Conservation (phyloP, 2,888 invertebrate species). For the Himalopsyche anomala region DNA sequence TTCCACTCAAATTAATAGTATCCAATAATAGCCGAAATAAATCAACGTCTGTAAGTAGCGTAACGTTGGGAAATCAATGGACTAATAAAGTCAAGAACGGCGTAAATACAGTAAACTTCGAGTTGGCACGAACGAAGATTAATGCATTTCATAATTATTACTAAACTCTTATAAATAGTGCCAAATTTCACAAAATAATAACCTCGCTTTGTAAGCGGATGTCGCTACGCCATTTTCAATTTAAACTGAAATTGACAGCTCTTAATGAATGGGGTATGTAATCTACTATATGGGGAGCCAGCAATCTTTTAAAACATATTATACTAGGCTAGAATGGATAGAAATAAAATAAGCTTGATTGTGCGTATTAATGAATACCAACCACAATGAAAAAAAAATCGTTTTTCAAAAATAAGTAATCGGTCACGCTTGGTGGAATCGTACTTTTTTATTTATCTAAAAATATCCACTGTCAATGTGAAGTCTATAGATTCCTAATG, state of each 20-base stretch:
- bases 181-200: constrained; percentile 16
- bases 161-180: constrained; percentile 20
- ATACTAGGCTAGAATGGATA: not conserved
- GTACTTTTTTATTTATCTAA: too few relatives aligned
- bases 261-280: not conserved
- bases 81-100: constrained; percentile 1
- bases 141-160: not conserved
- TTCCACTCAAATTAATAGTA: not conserved
- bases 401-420: too few relatives aligned
- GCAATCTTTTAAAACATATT: not conserved
- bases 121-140: constrained; percentile 10
- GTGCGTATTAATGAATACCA: too few relatives aligned
- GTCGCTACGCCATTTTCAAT: not conserved
- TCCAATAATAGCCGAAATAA: not conserved
- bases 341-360: too few relatives aligned
- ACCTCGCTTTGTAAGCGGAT: not conserved
- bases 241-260: constrained; percentile 12
- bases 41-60: not conserved
- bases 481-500: too few relatives aligned
- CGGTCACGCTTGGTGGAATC: too few relatives aligned
- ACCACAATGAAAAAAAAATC: too few relatives aligned
- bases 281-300: not conserved
- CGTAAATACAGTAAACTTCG: not conserved
- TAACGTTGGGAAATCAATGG: not conserved
- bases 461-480: too few relatives aligned